A percentile compares a stretch with the other conserved stretches of the same genome.
phyloP scores from a whole-genome alignment of 2,113 vertebrate species.

The Poeciliopsis turrubarensis region DNA sequence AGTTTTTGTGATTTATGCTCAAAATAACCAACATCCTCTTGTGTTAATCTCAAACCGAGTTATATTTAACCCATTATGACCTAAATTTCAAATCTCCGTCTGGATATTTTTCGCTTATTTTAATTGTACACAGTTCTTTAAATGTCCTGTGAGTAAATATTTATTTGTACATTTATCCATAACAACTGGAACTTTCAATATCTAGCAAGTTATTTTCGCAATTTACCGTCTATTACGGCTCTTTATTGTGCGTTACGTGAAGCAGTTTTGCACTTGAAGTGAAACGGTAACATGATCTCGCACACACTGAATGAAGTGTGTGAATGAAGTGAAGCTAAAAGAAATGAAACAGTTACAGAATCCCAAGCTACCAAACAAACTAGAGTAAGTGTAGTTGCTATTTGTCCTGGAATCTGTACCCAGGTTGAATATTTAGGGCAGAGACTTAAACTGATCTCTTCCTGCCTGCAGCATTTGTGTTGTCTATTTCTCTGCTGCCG shows the following conservation, averaged over 20 bases:
- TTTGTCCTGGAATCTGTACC: conserved; percentile 17
- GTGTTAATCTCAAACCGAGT: neutral
- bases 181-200: too few species aligned
- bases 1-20: too few species aligned
- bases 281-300: conserved; percentile 21
- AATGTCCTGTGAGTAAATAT: too few species aligned
- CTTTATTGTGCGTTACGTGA: conserved; percentile 1
- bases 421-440: conserved; percentile 45
- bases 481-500: neutral
- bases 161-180: too few species aligned
- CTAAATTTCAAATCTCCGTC: too few species aligned
- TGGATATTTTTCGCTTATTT: too few species aligned
- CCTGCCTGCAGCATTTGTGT: too few species aligned
- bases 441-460: neutral
- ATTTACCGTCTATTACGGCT: neutral
- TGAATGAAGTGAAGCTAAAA: neutral
- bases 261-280: neutral
- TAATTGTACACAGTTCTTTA: too few species aligned
- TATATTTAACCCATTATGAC: neutral
- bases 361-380: neutral
- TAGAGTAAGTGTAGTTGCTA: conserved; percentile 7
- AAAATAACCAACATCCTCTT: neutral
- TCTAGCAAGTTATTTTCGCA: too few species aligned
- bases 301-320: neutral
- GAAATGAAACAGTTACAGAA: neutral